Evolutionary conservation across 2,797 vertebrate genomes (phyloP), one percentile per base, ranked within the genome.

Genomic region (Lacerta agilis): DNA sequence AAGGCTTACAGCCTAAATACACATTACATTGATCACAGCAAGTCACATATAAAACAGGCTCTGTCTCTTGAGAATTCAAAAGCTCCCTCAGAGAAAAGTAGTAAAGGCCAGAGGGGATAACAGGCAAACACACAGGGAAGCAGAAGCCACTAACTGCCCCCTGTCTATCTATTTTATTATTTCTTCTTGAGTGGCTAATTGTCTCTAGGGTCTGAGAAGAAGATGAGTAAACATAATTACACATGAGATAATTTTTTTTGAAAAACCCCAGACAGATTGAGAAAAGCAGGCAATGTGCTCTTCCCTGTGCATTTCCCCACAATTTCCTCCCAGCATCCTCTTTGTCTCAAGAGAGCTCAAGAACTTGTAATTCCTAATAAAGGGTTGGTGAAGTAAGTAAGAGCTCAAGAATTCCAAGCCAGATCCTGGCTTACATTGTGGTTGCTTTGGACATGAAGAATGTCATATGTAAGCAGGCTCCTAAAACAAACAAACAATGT

Each of bases 191-290:
- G 71, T 66, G 8, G 8, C 71, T 82, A 73, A 81, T 86, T 86
- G 13, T 87, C 11, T 10, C 45, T 58, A 80, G 36, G 7, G 18
- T 29, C 29, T 41, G 43, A 71, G 45, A 33, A 20, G 38, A 41
- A 38, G 38, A 85, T 58, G 49, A 66, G 29, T 29, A 78, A 67
- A 49, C 38, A 79, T 69, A 10, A 71, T 69, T 4, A 66, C 5
- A 18, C 33, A 13, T 93, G 71, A 86, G 29, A 85, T 86, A 45
- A 90, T 45, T 38, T 38, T 38, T 38, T 38, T 38, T 3, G 3
- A 15, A 18, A 13, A 49, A 15, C 0, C 13, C 49, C 49, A 49
- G 18, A 78, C 2, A 73, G 7, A 85, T 18, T 58, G 18, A 66
- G 13, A 43, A 38, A 61, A 29, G 18, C 3, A 36, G 45, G 23